These are phyloP conservation scores for Drosophila rellima DNA, from an alignment of 2,888 invertebrate species.

Conservation along the genomic window DNA sequence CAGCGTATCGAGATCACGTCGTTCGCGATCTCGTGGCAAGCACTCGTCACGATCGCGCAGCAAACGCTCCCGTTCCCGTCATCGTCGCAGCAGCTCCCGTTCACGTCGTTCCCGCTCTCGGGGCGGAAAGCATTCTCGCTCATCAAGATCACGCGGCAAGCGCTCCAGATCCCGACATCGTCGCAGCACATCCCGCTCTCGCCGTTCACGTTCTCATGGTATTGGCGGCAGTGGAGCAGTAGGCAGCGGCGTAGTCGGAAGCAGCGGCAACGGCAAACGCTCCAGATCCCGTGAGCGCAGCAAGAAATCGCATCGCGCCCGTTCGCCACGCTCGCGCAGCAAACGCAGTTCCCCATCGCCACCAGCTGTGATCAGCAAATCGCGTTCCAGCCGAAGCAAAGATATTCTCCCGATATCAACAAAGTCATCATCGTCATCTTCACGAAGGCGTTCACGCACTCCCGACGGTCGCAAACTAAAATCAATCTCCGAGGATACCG, in stretches of 20 bases:
- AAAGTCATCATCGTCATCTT: constrained; percentile 75
- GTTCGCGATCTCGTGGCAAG: constrained; percentile 87
- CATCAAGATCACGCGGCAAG: constrained; percentile 85
- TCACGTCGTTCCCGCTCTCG: constrained; percentile 83
- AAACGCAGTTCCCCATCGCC: constrained; percentile 86
- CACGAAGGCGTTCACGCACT: constrained; percentile 83
- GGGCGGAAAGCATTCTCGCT: constrained; percentile 84
- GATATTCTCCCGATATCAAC: constrained; percentile 66
- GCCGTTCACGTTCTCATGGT: constrained; percentile 72
- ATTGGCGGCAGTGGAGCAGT: constrained; percentile 33
- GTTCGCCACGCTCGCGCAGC: constrained; percentile 85
- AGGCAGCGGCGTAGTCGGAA: constrained; percentile 22
- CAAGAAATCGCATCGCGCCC: constrained; percentile 87
- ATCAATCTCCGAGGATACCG: constrained; percentile 82
- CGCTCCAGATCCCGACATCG: constrained; percentile 87
- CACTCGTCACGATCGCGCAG: constrained; percentile 83
- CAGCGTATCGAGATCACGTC: constrained; percentile 88
- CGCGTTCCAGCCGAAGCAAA: constrained; percentile 83
- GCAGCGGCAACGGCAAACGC: constrained; percentile 76
- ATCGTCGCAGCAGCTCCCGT: constrained; percentile 85
- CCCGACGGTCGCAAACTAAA: constrained; percentile 84
- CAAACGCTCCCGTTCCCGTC: constrained; percentile 87
- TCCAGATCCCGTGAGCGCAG: constrained; percentile 88
- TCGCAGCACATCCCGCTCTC: constrained; percentile 82
- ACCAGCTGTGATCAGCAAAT: constrained; percentile 66